Conservation (phyloP, 2,888 invertebrate genomes). For the Pseudolycoriella hygida region DNA sequence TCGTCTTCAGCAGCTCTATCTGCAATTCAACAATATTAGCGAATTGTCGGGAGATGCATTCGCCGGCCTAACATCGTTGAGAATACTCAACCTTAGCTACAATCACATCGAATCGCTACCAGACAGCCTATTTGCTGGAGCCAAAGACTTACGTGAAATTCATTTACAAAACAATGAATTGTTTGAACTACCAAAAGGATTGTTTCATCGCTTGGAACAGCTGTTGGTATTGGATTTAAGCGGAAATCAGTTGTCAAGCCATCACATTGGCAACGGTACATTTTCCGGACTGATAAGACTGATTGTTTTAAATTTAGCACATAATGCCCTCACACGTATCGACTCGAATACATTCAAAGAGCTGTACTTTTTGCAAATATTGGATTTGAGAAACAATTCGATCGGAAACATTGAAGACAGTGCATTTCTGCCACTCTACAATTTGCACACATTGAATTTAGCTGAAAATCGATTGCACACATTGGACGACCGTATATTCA, state of each 20-base stretch:
- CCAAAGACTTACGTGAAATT: constrained; percentile 63
- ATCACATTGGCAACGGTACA: constrained; percentile 67
- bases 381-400: constrained; percentile 71
- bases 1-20: constrained; percentile 57
- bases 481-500: constrained; percentile 63
- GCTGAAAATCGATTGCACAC: constrained; percentile 74
- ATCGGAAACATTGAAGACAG: constrained; percentile 79
- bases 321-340: constrained; percentile 67
- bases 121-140: constrained; percentile 61
- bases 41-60: constrained; percentile 65
- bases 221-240: constrained; percentile 69
- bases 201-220: constrained; percentile 70
- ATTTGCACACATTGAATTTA: constrained; percentile 74
- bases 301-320: constrained; percentile 68
- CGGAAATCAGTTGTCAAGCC: constrained; percentile 68
- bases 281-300: constrained; percentile 70
- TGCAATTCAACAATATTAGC: constrained; percentile 69
- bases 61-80: constrained; percentile 57
- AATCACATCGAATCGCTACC: constrained; percentile 70
- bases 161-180: constrained; percentile 73
- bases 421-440: constrained; percentile 72
- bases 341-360: constrained; percentile 75
- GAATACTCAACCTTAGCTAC: constrained; percentile 69
- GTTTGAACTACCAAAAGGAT: constrained; percentile 61
- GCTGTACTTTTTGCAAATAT: constrained; percentile 66